A percentile compares a stretch with the other conserved stretches of the same genome.
phyloP scores from a whole-genome alignment of 2,888 invertebrate species.

The Phengaris arion region DNA sequence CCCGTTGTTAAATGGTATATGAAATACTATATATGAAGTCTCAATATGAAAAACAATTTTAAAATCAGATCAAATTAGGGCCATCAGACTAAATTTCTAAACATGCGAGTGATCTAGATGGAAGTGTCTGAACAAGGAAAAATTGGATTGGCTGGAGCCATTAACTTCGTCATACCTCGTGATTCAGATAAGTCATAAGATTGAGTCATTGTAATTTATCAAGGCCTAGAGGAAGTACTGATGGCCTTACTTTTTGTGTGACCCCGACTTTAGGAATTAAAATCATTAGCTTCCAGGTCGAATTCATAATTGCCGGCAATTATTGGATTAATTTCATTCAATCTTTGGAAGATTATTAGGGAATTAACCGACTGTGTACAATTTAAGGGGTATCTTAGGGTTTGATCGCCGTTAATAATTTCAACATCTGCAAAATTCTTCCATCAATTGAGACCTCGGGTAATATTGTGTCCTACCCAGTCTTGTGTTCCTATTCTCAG shows the following conservation, averaged over 20 bases:
- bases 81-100: no score
- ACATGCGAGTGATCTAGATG: neutral
- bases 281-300: conserved; percentile 4
- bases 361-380: no score
- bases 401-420: no score
- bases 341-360: neutral
- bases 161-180: conserved; percentile 24
- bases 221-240: conserved; percentile 30
- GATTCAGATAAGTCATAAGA: conserved; percentile 8
- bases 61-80: neutral
- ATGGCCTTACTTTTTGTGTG: conserved; percentile 23
- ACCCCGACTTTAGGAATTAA: conserved; percentile 20
- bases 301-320: conserved; percentile 16
- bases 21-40: no score
- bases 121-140: neutral
- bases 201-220: conserved; percentile 29
- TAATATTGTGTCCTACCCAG: no score
- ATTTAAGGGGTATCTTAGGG: no score
- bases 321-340: neutral
- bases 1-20: no score
- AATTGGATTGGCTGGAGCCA: conserved; percentile 16
- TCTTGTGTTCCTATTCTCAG: no score
- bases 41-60: no score
- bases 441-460: no score
- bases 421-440: no score